A percentile compares a stretch with the other conserved stretches of the same genome.
These are phyloP conservation scores for Drosophila suboccidentalis DNA, from an alignment of 2,888 invertebrate species.

Conservation along the genomic window DNA sequence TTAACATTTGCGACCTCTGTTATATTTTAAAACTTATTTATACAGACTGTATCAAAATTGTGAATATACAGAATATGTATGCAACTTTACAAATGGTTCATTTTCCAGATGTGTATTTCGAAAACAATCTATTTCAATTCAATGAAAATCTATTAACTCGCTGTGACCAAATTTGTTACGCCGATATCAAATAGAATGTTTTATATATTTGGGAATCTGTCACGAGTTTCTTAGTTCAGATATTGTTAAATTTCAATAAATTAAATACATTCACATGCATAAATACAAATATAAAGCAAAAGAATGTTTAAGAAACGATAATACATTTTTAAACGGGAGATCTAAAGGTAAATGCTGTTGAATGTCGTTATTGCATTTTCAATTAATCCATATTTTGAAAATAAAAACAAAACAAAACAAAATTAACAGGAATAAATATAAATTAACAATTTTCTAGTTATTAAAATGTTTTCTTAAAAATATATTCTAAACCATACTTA, in stretches of 20 bases:
- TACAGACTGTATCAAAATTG: background rate
- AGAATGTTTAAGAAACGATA: background rate
- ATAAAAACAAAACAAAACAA: constrained; percentile 12
- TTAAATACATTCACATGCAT: background rate
- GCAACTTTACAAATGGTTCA: background rate
- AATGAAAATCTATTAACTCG: constrained; percentile 11
- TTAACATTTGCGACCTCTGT: background rate
- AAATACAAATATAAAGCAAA: background rate
- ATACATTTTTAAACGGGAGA: constrained; percentile 5
- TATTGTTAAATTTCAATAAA: constrained; percentile 10
- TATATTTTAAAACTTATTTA: background rate
- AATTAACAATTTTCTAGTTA: constrained; percentile 42
- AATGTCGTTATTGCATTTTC: constrained; percentile 53
- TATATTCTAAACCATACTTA: constrained; percentile 35
- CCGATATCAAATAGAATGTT: background rate
- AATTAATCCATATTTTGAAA: constrained; percentile 26
- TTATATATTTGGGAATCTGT: background rate
- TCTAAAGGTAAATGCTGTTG: constrained; percentile 27
- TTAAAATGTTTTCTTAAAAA: constrained; percentile 56
- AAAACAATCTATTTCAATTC: constrained; percentile 3
- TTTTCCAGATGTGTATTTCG: background rate
- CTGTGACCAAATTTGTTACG: constrained; percentile 21
- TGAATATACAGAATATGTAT: background rate
- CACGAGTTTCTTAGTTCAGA: constrained; percentile 10
- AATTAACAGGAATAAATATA: constrained; percentile 10